Percentiles rank a stretch among this genome's conserved stretches.
Conservation (phyloP, 2,113 vertebrate species). For the Ellobius talpinus region DNA sequence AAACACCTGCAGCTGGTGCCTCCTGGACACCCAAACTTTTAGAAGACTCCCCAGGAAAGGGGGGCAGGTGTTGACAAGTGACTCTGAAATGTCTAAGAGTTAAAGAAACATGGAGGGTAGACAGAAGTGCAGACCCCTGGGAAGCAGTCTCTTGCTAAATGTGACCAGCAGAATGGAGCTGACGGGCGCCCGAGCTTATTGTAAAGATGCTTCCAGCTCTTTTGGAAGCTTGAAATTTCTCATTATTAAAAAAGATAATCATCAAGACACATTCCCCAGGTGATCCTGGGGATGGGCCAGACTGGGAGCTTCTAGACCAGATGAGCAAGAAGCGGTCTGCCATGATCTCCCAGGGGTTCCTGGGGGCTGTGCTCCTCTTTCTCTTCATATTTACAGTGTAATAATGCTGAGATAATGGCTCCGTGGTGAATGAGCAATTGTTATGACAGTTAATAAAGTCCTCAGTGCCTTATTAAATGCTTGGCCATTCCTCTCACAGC, state of each 20-base stretch:
- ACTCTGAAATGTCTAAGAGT: background rate
- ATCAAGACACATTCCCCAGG: background rate
- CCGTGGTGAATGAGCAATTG: background rate
- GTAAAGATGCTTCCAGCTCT: conserved; percentile 13
- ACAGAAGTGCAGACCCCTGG: background rate
- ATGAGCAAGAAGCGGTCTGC: conserved; percentile 22
- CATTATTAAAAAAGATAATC: background rate
- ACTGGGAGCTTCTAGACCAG: conserved; percentile 14
- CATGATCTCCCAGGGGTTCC: background rate
- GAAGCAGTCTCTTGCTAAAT: background rate
- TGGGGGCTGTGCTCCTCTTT: background rate
- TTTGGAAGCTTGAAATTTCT: conserved; percentile 34
- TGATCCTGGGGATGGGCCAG: background rate
- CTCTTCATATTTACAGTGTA: conserved; percentile 37
- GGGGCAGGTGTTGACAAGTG: background rate
- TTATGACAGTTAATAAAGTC: conserved; percentile 16
- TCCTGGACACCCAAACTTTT: background rate
- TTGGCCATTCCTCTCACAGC: background rate
- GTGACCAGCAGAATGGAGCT: background rate
- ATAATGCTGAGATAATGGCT: conserved; percentile 27
- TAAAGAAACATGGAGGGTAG: background rate
- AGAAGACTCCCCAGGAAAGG: conserved; percentile 4
- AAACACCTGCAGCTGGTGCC: background rate
- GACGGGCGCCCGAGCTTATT: background rate
- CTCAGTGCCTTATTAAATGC: background rate